Evolutionary conservation across 2,797 vertebrate species (phyloP).

Genomic region (Schizothorax lantsangensis): DNA sequence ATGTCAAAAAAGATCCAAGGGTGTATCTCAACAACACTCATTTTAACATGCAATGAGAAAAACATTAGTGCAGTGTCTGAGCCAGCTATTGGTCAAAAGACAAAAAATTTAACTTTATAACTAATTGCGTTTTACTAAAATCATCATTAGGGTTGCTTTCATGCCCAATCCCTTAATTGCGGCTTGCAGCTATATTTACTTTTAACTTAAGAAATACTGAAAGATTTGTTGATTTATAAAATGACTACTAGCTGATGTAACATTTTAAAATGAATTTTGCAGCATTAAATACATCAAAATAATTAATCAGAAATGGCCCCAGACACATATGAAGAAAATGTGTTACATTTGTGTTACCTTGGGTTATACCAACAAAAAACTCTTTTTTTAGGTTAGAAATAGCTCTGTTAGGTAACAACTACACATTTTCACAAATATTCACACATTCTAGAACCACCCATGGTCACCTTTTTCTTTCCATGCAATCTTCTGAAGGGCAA

Average conservation of each 20-base stretch:
- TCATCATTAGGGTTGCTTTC: not conserved
- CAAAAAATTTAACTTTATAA: not conserved
- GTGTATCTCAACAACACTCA: not conserved
- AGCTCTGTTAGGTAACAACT: not conserved
- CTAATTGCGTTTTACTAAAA: not conserved
- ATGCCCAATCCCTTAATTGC: not conserved
- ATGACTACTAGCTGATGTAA: not conserved
- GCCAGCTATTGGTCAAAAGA: not conserved
- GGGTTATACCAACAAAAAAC: not conserved
- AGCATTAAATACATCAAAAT: not conserved
- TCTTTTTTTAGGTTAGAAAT: not conserved
- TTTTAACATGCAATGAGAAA: not conserved
- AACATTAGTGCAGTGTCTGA: not conserved
- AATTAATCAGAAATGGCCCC: not conserved
- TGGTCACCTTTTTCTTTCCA: not conserved
- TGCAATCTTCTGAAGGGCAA: not conserved
- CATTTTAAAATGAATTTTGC: not conserved
- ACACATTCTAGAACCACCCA: not conserved
- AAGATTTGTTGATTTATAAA: not conserved
- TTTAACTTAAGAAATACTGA: not conserved
- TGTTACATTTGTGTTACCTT: not conserved
- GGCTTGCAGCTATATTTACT: conserved; percentile 11
- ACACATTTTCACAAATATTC: not conserved
- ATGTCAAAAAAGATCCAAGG: not conserved
- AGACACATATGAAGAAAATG: not conserved